Evolutionary conservation across 2,797 vertebrate genomes (phyloP), one percentile per base, ranked within the genome.

Genomic region (Gymnoscopelus braueri): DNA sequence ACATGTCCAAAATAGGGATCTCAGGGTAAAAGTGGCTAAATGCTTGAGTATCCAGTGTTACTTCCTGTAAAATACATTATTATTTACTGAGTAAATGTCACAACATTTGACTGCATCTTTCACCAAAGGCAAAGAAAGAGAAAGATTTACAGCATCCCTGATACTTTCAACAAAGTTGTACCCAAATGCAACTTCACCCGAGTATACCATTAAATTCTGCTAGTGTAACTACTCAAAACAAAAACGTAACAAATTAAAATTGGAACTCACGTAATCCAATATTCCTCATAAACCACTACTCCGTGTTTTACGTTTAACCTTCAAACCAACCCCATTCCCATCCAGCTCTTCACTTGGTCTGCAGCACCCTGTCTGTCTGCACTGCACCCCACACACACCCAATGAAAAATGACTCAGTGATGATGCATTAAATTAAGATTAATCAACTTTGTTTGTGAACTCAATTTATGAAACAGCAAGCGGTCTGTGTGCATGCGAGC

Each of bases 381-480:
- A 3, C 39, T 51, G 65, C 49, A n/a, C 26, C 61, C 69, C 10
- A 49, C n/a, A 23, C 55, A 63, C 15, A 59, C 52, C 63, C 52
- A 61, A 69, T 75, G 60, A 75, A 52, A 59, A 12, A 24, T 76
- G 67, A 84, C 62, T 83, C 73, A 81, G 32, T 70, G 65, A 62
- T 44, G 60, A 64, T 72, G 53, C 55, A 70, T 75, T 78, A 72
- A 79, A 81, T 78, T 6, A 78, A 69, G 74, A 80, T 78, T 62
- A 75, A 85, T 83, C 48, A 52, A 60, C 67, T n/a, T 70, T 67
- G 77, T 80, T 80, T 81, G 68, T 66, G 48, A 78, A 57, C 39
- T 53, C 65, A 79, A 75, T 66, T 79, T 61, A 70, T 54, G 68
- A 63, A 80, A 77, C 47, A 50, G 53, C 32, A 60, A 65, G 26